Base-by-base conservation (phyloP, 2,888 invertebrate genomes). In the Microctonus brassicae region DNA sequence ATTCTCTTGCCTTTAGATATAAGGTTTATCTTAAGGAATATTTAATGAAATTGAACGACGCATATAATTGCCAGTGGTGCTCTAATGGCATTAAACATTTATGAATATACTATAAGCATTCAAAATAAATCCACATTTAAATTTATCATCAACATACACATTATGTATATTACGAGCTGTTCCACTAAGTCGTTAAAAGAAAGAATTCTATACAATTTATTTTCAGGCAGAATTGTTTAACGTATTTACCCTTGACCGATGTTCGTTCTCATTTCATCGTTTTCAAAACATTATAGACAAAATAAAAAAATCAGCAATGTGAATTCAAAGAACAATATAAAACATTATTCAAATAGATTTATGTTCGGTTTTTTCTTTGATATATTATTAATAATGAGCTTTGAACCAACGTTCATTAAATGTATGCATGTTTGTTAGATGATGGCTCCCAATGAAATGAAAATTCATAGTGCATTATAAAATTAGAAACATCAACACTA, bases 171-270 rank as follows among this genome's bases (percentile, higher is more conserved):
- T 7, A 47, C 33, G 58, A 36, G 69, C 65, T 65, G 55, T 75
- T 69, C 69, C 60, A 36, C 69, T 70, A 70, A 72, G 53, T 73
- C 75, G 75, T 75, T 60, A 34, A 75, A 75, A 73, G 69, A 72
- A 75, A 71, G 71, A 73, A 71, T 73, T 73, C 73, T 73, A 70
- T 64, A 62, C 70, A 68, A 36, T 42, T 73, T 73, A 75, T 73
- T 75, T 72, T 72, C 63, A 73, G 69, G 60, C 66, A 60, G 58
- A 47, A 73, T 75, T 75, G 75, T 75, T 75, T 75, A 65, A 60
- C 61, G 63, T 33, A 29, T 73, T 73, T 72, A 73, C 72, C 75
- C 75, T 75, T 75, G 72, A 75, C 67, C 58, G 60, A 33, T 71
- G 60, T 36, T 33, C 60, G 57, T n/a, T 42, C 55, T 58, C 53